These are phyloP conservation scores for Lepus timidus DNA, from an alignment of 2,113 vertebrate species.

Conservation along the genomic window DNA sequence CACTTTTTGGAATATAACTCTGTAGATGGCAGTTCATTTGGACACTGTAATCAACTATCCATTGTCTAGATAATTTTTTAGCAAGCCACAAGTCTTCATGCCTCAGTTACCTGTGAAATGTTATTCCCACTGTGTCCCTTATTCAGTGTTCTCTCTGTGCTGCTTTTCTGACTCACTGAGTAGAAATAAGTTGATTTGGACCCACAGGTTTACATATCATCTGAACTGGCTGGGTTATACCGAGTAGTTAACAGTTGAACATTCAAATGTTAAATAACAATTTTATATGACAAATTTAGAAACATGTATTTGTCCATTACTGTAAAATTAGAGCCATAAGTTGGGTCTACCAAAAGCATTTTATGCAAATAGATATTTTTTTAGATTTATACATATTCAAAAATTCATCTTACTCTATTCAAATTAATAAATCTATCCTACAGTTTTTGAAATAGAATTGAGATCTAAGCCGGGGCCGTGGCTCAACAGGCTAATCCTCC, in stretches of 20 bases:
- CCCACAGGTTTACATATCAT: background rate
- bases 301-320: background rate
- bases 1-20: background rate
- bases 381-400: background rate
- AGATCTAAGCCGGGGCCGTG: background rate
- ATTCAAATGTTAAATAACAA: background rate
- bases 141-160: background rate
- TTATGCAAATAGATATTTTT: constrained; percentile 13
- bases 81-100: background rate
- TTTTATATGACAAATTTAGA: constrained; percentile 20
- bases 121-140: background rate
- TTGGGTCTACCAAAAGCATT: background rate
- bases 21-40: background rate
- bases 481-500: no score
- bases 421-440: background rate
- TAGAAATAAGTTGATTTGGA: background rate
- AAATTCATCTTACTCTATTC: background rate
- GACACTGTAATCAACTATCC: background rate
- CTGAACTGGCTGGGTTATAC: background rate
- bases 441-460: background rate
- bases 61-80: background rate
- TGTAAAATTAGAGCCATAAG: background rate
- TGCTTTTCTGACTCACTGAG: background rate
- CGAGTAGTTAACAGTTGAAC: no score
- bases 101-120: background rate